Conservation (phyloP, 2,797 vertebrate species). For the Lutjanus argentimaculatus region DNA sequence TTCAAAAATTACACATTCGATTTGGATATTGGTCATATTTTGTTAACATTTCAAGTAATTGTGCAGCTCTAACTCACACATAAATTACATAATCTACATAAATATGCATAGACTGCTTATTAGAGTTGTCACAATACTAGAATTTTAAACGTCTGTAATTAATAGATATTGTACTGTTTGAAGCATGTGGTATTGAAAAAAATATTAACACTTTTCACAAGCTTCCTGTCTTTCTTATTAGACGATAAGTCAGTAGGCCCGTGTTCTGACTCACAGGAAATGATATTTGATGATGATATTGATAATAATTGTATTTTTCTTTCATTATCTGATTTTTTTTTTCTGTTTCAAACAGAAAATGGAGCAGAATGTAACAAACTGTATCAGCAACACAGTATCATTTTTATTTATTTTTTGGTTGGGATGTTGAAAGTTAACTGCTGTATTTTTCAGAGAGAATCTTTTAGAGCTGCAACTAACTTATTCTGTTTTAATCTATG, state of each 20-base stretch:
- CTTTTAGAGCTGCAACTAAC: too few relatives aligned
- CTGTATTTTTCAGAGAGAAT: not conserved
- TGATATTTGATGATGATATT: not conserved
- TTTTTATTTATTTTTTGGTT: not conserved
- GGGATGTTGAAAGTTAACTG: not conserved
- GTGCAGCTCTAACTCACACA: not conserved
- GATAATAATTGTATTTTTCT: not conserved
- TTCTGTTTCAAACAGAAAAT: not conserved
- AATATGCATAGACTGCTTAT: too few relatives aligned
- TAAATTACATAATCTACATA: constrained; percentile 15
- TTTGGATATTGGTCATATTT: too few relatives aligned
- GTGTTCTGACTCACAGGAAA: not conserved
- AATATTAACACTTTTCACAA: too few relatives aligned
- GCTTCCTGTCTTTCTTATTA: not conserved
- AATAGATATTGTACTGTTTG: too few relatives aligned
- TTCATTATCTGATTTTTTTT: constrained; percentile 4
- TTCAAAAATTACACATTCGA: too few relatives aligned
- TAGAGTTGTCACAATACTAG: too few relatives aligned
- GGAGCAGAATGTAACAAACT: not conserved
- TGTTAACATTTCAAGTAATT: too few relatives aligned
- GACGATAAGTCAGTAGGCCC: not conserved
- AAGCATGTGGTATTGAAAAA: too few relatives aligned
- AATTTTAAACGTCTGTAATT: too few relatives aligned
- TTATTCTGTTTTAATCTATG: too few relatives aligned
- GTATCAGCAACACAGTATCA: not conserved